phyloP scores from a whole-genome alignment of 1,140 invertebrate genomes.

The Streblospio benedicti region DNA sequence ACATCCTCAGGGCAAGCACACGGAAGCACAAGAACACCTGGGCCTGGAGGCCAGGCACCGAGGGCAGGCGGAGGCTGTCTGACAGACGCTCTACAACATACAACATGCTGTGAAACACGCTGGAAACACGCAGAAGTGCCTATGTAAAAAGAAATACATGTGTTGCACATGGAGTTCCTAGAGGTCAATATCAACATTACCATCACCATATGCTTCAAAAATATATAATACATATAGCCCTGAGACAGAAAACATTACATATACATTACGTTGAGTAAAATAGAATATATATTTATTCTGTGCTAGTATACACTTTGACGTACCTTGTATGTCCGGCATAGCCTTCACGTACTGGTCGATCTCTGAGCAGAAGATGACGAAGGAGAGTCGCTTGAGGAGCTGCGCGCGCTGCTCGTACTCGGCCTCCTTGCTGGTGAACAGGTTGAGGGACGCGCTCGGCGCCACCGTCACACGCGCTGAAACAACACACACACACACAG shows the following conservation, averaged over 20 bases:
- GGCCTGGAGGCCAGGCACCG: conserved; percentile 72
- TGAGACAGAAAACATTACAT: not conserved
- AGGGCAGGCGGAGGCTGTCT: conserved; percentile 70
- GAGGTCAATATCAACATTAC: too few species aligned
- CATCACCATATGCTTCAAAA: too few species aligned
- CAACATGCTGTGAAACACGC: too few species aligned
- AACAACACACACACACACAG: conserved; percentile 23
- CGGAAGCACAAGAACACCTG: conserved; percentile 86
- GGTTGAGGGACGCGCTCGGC: conserved; percentile 64
- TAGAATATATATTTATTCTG: not conserved
- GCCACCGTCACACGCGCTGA: conserved; percentile 67
- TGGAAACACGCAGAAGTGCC: too few species aligned
- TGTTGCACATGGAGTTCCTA: too few species aligned
- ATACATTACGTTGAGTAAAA: not conserved
- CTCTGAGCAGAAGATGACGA: conserved; percentile 85
- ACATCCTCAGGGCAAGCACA: conserved; percentile 78
- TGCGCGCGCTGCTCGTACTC: conserved; percentile 82
- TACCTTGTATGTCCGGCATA: conserved; percentile 90
- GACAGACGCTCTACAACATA: conserved; percentile 72
- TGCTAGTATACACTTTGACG: not conserved
- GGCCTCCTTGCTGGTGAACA: conserved; percentile 72
- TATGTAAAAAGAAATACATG: too few species aligned
- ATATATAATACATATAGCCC: too few species aligned
- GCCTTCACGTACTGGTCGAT: conserved; percentile 85
- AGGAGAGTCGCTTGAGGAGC: conserved; percentile 76